These are phyloP conservation scores for Nannoperca australis DNA, from an alignment of 2,797 vertebrate genomes.

Conservation along the genomic window DNA sequence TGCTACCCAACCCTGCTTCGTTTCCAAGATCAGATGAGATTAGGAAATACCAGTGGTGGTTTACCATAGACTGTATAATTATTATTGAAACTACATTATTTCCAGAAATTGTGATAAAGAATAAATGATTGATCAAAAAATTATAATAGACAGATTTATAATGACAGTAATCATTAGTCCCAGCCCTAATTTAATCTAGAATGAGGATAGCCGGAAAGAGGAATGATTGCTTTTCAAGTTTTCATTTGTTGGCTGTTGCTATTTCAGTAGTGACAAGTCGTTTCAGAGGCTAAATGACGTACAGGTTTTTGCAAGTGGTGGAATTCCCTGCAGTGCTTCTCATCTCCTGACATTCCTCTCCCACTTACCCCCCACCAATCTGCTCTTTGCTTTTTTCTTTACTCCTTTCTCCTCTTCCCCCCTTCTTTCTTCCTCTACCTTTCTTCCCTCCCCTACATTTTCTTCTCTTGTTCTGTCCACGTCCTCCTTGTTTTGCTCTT, in stretches of 20 bases:
- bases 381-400: not conserved
- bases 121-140: not conserved
- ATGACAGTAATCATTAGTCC: not conserved
- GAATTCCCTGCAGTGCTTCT: slow-evolving; percentile 35
- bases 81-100: not conserved
- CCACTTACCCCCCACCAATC: not conserved
- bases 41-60: not conserved
- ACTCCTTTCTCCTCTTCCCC: not conserved
- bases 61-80: not conserved
- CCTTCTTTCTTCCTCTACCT: not conserved
- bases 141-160: not conserved
- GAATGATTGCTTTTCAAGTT: slow-evolving; percentile 11
- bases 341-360: slow-evolving; percentile 28
- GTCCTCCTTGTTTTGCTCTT: slow-evolving; percentile 11
- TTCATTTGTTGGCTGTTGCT: slow-evolving; percentile 31
- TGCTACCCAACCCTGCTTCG: not conserved
- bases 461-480: slow-evolving; percentile 9
- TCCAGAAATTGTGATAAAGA: not conserved
- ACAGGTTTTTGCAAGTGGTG: slow-evolving; percentile 25
- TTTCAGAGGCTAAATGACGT: slow-evolving; percentile 44
- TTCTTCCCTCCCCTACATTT: not conserved
- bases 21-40: not conserved
- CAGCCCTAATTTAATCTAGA: not conserved
- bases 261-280: slow-evolving; percentile 30
- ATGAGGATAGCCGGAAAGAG: not conserved